Evolutionary conservation across 1,140 invertebrate genomes (phyloP).

Genomic region (Drosophila mauritiana): DNA sequence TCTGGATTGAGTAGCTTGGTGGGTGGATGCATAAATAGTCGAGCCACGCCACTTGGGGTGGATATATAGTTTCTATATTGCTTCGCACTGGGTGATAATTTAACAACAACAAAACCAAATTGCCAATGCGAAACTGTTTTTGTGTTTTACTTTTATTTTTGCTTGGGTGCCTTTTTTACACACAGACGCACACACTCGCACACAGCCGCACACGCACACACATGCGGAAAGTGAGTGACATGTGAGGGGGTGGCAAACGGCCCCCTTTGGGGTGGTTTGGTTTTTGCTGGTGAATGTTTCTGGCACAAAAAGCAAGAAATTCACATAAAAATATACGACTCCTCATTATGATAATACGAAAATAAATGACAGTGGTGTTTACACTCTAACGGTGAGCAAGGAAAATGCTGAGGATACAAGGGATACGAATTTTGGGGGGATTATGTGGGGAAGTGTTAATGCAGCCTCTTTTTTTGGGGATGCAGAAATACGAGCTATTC

Average conservation of each 20-base stretch:
- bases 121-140: constrained; percentile 68
- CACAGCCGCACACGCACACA: constrained; percentile 8
- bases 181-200: constrained; percentile 9
- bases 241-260: constrained; percentile 27
- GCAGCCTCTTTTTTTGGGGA: constrained; percentile 20
- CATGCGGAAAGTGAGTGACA: constrained; percentile 25
- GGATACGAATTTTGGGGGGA: constrained; percentile 1
- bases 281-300: constrained; percentile 42
- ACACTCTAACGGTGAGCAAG: constrained; percentile 44
- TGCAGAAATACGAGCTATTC: constrained; percentile 7
- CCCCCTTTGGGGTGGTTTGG: constrained; percentile 35
- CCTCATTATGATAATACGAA: constrained; percentile 84
- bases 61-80: constrained; percentile 34
- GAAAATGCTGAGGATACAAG: background rate
- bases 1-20: constrained; percentile 15
- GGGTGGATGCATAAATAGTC: constrained; percentile 65
- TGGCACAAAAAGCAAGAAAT: constrained; percentile 77
- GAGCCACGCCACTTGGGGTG: constrained; percentile 37
- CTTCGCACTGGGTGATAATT: constrained; percentile 69
- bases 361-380: constrained; percentile 83
- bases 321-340: constrained; percentile 83
- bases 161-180: constrained; percentile 61
- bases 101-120: constrained; percentile 73
- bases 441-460: constrained; percentile 34
- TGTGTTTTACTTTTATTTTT: constrained; percentile 68